Evolutionary conservation across 2,888 invertebrate species (phyloP).

Genomic region (Pilophorus perplexus): DNA sequence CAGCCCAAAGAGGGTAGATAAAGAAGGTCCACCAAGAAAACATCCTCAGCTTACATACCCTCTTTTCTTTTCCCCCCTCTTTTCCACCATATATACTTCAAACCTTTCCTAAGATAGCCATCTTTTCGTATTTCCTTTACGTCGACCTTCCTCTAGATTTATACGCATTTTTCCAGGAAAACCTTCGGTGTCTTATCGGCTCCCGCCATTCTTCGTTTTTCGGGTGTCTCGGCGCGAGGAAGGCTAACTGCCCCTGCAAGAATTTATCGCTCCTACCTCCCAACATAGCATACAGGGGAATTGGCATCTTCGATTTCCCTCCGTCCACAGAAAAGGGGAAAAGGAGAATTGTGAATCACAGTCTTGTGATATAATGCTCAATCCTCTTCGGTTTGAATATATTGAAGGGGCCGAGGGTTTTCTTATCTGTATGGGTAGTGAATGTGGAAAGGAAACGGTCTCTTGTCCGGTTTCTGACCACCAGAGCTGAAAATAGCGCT

Average conservation of each 20-base stretch:
- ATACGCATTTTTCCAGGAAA: constrained; percentile 16
- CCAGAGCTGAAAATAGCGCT: too few species aligned
- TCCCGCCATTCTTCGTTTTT: constrained; percentile 23
- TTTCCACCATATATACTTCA: constrained; percentile 18
- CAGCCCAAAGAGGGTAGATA: constrained; percentile 26
- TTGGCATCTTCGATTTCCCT: neutral
- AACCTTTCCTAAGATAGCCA: constrained; percentile 14
- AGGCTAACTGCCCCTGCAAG: constrained; percentile 22
- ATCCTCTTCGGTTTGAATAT: constrained; percentile 13
- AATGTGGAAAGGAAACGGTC: too few species aligned
- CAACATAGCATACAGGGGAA: neutral
- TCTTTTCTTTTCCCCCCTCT: neutral
- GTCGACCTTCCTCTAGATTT: constrained; percentile 13
- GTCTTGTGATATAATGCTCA: constrained; percentile 15
- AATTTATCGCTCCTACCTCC: constrained; percentile 12
- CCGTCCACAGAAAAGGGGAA: neutral
- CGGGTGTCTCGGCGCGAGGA: neutral
- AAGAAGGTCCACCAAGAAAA: constrained; percentile 21
- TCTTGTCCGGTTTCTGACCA: too few species aligned
- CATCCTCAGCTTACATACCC: neutral
- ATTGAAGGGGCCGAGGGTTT: constrained; percentile 15
- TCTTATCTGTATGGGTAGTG: too few species aligned
- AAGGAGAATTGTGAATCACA: neutral
- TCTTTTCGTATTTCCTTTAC: constrained; percentile 25
- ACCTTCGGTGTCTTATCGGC: constrained; percentile 21